Evolutionary conservation across 2,113 vertebrate species (phyloP).

Genomic region (Pipa parva): DNA sequence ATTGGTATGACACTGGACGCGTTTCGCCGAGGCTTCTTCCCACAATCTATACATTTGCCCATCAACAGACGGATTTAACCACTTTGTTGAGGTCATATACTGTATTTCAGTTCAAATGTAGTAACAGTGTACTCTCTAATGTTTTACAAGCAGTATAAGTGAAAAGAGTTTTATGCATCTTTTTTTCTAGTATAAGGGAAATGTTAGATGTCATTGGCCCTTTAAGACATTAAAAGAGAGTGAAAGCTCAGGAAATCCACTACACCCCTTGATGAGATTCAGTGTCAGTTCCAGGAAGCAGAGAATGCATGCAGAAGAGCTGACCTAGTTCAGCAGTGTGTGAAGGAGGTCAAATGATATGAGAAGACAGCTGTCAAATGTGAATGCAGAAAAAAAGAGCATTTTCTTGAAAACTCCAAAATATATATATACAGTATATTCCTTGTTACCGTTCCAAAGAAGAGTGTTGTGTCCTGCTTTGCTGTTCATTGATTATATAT

Average conservation of each 20-base stretch:
- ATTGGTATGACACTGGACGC: too few species aligned
- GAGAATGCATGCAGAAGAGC: constrained; percentile 13
- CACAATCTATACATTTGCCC: too few species aligned
- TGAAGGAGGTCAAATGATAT: constrained; percentile 30
- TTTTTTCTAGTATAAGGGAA: too few species aligned
- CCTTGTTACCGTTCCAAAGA: background rate
- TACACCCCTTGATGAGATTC: constrained; percentile 14
- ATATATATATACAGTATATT: background rate
- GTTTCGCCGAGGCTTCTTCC: too few species aligned
- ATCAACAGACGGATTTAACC: too few species aligned
- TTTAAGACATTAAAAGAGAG: background rate
- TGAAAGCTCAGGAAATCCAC: background rate
- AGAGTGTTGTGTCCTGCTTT: background rate
- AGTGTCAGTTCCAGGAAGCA: constrained; percentile 13
- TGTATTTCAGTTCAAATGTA: too few species aligned
- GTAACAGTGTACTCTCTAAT: too few species aligned
- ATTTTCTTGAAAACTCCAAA: background rate
- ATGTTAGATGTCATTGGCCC: background rate
- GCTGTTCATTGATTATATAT: background rate
- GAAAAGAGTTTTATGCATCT: too few species aligned
- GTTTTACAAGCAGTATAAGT: too few species aligned
- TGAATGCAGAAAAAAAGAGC: background rate
- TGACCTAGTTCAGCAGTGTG: constrained; percentile 14
- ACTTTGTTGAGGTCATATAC: too few species aligned
- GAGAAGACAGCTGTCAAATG: constrained; percentile 36